Base-by-base conservation (phyloP, 2,888 invertebrate genomes). In the Cantharis rustica region DNA sequence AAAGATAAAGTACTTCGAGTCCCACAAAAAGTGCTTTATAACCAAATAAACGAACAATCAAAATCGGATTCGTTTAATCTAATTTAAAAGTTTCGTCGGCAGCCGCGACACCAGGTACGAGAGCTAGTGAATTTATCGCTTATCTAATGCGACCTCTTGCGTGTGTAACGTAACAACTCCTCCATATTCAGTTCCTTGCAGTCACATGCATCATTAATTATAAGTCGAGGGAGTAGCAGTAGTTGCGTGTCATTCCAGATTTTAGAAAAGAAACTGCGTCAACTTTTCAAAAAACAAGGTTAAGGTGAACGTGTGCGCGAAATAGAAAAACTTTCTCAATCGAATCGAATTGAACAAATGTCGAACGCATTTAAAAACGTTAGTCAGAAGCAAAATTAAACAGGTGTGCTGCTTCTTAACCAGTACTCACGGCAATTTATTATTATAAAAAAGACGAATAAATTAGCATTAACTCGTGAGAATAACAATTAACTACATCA, bases 401-500 rank as follows among this genome's bases (percentile, higher is more conserved):
- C 61, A 72, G 62, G 66, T 68, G 72, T 66, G 70, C 71, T 66
- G 70, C 71, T 63, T 71, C 71, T 62, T 64, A 31, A 72, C 61
- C 72, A 72, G 64, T 31, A 72, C 72, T 72, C 72, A 66, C 66
- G 61, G 66, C 31, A 31, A 31, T 69, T 31, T 26, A 68, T 69
- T 69, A 69, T 31, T 27, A 27, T 31, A 69, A 31, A 72, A 72
- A 72, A 31, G 11, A 31, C 63, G 31, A 47, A 68, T 72, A 68
- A 31, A 72, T 72, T 66, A 72, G 23, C 72, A 72, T 72, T 72
- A 72, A 72, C 47, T 66, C 13, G 72, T 72, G 62, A 26, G 71
- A 71, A 71, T 71, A 71, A 71, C 71, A 72, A 72, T 72, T 72
- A 72, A 66, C 27, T 72, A 69, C 69, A 69, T 16, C 69, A 69